Evolutionary conservation across 2,113 vertebrate genomes (phyloP), one percentile per base, ranked within the genome.

Genomic region (Ibidorhyncha struthersii): DNA sequence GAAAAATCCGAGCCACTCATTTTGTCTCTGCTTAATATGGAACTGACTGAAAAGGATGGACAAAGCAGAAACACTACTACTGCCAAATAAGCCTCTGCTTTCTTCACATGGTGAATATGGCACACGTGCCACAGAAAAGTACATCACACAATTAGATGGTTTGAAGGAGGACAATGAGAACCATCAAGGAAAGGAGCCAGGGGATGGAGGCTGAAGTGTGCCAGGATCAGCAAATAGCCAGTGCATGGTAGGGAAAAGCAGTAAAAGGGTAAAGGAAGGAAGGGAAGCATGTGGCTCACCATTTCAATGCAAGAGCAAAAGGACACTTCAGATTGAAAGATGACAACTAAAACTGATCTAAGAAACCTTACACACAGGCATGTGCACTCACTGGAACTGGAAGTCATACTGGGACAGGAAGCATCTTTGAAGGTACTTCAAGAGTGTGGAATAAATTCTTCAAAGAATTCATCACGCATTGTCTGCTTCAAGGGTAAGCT

Each of bases 21-120:
- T 80, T 85, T 69, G 41, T 30, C 20, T 45, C 30, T 86, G 18
- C 21, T 77, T 70, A 81, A 27, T 27, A 43, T 1, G 6, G 50
- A 78, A 30, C 58, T 53, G 26, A 65, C 25, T 53, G 45, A 70
- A 45, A 30, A 30, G 61, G 71, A 61, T 14, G 29, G 47, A 43
- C 10, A 47, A 34, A 72, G 71, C 29, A 55, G 58, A 59, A 67
- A 27, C 59, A 30, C 14, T 14, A 30, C 14, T 8, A 7, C 22
- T 26, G 32, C 22, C 66, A 71, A 82, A 5, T 22, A 71, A 71
- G 19, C 40, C 47, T 62, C 61, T 63, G 41, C 49, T 41, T 70
- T 73, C 67, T 43, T 70, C 55, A 45, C 4, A 0, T 15, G 34
- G 34, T 6, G 15, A 72, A 53, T 8, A 45, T 0, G 0, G 47